Evolutionary conservation across 2,797 vertebrate species (phyloP).

Genomic region (Falco cherrug): DNA sequence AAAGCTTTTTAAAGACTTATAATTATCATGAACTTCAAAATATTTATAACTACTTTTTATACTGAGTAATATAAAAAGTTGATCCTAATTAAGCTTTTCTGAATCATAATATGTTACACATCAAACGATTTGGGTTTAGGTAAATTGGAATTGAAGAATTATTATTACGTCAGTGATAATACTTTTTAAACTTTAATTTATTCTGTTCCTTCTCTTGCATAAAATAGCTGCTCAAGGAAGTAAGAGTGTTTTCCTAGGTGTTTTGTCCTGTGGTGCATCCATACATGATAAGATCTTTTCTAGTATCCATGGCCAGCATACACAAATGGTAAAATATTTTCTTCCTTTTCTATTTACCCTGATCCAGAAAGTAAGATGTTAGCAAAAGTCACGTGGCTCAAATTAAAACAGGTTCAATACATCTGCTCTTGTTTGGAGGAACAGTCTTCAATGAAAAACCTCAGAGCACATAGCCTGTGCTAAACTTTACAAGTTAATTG

Average conservation of each 20-base stretch:
- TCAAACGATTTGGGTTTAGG: not conserved
- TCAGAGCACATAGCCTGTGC: not conserved
- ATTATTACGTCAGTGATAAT: not conserved
- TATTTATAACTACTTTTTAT: not conserved
- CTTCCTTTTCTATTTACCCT: not conserved
- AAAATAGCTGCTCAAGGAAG: not conserved
- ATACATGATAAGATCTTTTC: not conserved
- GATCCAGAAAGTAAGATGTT: not conserved
- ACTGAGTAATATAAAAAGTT: not conserved
- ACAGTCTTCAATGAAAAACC: not conserved
- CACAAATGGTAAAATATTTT: not conserved
- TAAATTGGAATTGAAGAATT: not conserved
- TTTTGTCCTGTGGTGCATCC: not conserved
- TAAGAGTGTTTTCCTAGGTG: not conserved
- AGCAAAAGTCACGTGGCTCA: not conserved
- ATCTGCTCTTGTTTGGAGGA: not conserved
- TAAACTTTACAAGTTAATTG: not conserved
- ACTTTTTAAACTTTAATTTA: not conserved
- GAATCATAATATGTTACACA: not conserved
- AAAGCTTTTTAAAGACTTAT: not conserved
- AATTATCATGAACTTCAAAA: not conserved
- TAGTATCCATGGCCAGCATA: not conserved
- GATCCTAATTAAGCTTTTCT: not conserved
- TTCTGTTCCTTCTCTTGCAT: not conserved
- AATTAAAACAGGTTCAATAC: not conserved